Base-by-base conservation (phyloP, 1,140 invertebrate genomes). In the Brachionus paranguensis region DNA sequence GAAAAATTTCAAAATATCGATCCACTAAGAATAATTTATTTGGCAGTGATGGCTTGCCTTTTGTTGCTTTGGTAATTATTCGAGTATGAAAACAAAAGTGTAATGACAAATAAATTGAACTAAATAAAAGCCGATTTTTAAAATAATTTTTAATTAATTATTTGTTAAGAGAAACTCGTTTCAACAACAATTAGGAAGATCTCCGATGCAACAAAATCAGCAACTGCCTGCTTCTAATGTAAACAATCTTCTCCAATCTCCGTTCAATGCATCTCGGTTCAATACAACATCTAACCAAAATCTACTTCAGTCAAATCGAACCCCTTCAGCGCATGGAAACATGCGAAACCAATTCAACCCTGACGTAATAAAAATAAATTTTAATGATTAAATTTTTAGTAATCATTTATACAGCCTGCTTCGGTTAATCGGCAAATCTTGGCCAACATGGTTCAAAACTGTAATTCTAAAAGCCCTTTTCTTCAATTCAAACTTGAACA, bases 371-470 rank as follows among this genome's bases (percentile, higher is more conserved):
- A n/a, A 72, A 10, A 17, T 43, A 43, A 72, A 72, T 72, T 43
- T 17, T 3, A 20, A 43, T 43, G n/a, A 20, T 43, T 17, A 41
- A 43, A 33, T 72, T 41, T 43, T 72, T 72, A 41, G 3, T 72
- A 43, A 43, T 72, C 41, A 41, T 20, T 41, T 72, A 37, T 43
- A 37, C n/a, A 76, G 72, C 45, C 72, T 17, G 29, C 41, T 11
- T 29, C 76, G 29, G 76, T 79, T 11, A 81, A 81, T 68, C 33
- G 78, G 11, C 78, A 81, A 47, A 20, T 81, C 27, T 45, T 81
- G 12, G 78, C 78, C 11, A 33, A 29, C 17, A 81, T 81, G 78
- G 78, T 81, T 10, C 78, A 81, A 68, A 81, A 81, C n/a, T 43
- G 78, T 81, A 81, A 81, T 27, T 27, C 7, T 29, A 37, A 27